Evolutionary conservation across 2,797 vertebrate genomes (phyloP).

Genomic region (Myripristis murdjan): DNA sequence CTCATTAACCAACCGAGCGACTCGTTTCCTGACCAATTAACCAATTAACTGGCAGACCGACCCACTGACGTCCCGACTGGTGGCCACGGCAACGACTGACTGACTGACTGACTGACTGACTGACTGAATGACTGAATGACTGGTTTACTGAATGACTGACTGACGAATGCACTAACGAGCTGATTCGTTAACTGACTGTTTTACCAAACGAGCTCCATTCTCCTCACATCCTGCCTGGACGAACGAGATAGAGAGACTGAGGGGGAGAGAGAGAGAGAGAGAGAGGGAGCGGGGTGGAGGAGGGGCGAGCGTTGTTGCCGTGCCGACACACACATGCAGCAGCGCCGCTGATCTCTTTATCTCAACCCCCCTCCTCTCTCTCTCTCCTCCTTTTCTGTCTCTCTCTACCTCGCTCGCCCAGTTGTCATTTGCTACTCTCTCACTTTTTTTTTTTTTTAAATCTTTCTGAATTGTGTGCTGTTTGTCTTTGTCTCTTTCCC

Average conservation of each 20-base stretch:
- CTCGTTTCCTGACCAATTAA: background rate
- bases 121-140: background rate
- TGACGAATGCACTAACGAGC: conserved; percentile 8
- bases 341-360: conserved; percentile 65
- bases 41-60: background rate
- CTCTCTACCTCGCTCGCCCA: background rate
- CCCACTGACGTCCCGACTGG: background rate
- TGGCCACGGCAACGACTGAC: too few species aligned
- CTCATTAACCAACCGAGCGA: too few species aligned
- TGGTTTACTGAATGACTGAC: background rate
- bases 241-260: conserved; percentile 28
- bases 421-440: background rate
- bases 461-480: too few species aligned
- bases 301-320: conserved; percentile 49
- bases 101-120: background rate
- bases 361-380: conserved; percentile 31
- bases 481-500: conserved; percentile 21
- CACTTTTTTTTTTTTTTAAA: too few species aligned
- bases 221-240: conserved; percentile 50
- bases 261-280: conserved; percentile 14
- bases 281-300: conserved; percentile 52
- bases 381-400: background rate
- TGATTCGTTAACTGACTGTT: too few species aligned
- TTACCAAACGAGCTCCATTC: conserved; percentile 32
- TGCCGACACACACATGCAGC: conserved; percentile 51